A percentile compares a stretch with the other conserved stretches of the same genome.
Evolutionary conservation across 1,140 invertebrate species (phyloP).

Genomic region (Ganaspis sp.): DNA sequence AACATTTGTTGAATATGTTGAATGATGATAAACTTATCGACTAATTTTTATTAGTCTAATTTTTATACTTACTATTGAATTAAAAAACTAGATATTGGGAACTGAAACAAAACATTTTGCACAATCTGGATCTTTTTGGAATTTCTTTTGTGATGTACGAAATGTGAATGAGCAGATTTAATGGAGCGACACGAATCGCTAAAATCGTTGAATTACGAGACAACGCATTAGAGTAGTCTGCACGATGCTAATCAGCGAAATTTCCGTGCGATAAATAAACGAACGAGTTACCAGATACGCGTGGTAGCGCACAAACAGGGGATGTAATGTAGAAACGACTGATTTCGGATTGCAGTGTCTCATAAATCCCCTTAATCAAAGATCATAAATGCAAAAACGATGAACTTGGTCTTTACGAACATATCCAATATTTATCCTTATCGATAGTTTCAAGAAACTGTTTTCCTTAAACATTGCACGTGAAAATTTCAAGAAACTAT

Average conservation of each 20-base stretch:
- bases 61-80: too few relatives aligned
- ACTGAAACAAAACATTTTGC: background rate
- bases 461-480: too few relatives aligned
- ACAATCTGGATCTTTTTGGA: background rate
- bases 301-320: constrained; percentile 54
- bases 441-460: too few relatives aligned
- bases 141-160: constrained; percentile 49
- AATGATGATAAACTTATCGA: too few relatives aligned
- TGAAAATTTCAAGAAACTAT: too few relatives aligned
- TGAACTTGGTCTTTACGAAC: background rate
- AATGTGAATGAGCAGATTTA: constrained; percentile 64
- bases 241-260: constrained; percentile 75
- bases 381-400: background rate
- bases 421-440: background rate
- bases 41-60: too few relatives aligned
- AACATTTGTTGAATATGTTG: too few relatives aligned
- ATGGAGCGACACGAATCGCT: constrained; percentile 70
- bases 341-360: constrained; percentile 44
- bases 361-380: constrained; percentile 67
- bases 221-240: constrained; percentile 74
- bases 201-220: constrained; percentile 76
- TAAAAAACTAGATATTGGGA: too few relatives aligned
- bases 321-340: constrained; percentile 70
- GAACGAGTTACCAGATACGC: constrained; percentile 68
- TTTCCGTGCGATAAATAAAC: constrained; percentile 71